Evolutionary conservation across 2,888 invertebrate species (phyloP).

Genomic region (Chrysina gloriosa): DNA sequence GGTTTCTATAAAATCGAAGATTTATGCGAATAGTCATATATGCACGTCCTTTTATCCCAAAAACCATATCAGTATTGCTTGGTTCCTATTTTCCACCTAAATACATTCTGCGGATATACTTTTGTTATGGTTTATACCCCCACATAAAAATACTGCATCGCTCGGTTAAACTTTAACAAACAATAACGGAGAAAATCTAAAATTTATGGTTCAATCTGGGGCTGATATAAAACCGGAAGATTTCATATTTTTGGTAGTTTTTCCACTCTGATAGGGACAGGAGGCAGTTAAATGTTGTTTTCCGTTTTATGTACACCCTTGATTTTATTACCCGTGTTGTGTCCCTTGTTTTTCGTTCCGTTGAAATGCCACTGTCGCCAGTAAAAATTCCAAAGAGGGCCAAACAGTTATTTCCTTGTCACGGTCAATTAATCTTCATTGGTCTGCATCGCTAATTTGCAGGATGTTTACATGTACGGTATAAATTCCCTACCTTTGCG

Average conservation of each 20-base stretch:
- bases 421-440: slow-evolving; percentile 46
- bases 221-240: slow-evolving; percentile 28
- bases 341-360: slow-evolving; percentile 26
- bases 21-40: too few relatives aligned
- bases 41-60: neutral
- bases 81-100: neutral
- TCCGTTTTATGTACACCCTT: slow-evolving; percentile 25
- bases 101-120: neutral
- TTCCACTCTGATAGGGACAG: neutral
- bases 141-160: slow-evolving; percentile 8
- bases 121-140: neutral
- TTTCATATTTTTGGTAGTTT: slow-evolving; percentile 21
- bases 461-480: slow-evolving; percentile 46
- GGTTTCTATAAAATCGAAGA: too few relatives aligned
- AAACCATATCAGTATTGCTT: neutral
- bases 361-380: slow-evolving; percentile 33
- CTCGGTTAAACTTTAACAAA: slow-evolving; percentile 8
- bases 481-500: slow-evolving; percentile 43
- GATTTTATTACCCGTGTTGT: slow-evolving; percentile 18
- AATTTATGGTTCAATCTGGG: slow-evolving; percentile 30
- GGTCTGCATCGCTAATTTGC: slow-evolving; percentile 47
- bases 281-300: slow-evolving; percentile 27
- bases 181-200: slow-evolving; percentile 18
- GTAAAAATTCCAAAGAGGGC: slow-evolving; percentile 27
- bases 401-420: slow-evolving; percentile 43